phyloP scores from a whole-genome alignment of 2,888 invertebrate genomes.

The Myopa testacea region DNA sequence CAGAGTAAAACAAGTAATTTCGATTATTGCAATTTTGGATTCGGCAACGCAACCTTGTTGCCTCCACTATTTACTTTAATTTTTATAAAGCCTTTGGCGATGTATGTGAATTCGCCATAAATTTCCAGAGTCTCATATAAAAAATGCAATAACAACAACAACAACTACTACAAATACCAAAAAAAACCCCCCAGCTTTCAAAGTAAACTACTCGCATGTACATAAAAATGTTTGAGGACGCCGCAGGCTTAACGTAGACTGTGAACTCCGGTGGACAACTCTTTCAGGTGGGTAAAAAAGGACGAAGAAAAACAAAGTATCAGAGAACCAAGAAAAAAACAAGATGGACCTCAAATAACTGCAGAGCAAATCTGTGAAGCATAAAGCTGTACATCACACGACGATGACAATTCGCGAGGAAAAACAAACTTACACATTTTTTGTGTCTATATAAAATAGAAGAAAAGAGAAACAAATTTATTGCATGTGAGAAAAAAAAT shows the following conservation, averaged over 20 bases:
- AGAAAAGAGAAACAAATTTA: neutral
- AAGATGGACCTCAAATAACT: neutral
- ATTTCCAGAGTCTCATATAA: neutral
- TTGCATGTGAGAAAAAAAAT: neutral
- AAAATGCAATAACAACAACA: constrained; percentile 43
- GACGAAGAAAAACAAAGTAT: too few species aligned
- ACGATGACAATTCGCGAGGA: neutral
- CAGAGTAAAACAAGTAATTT: neutral
- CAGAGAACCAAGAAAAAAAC: neutral
- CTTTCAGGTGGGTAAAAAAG: neutral
- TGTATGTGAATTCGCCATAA: constrained; percentile 11
- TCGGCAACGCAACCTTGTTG: neutral
- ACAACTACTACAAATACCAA: constrained; percentile 28
- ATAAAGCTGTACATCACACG: constrained; percentile 25
- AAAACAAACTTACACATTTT: neutral
- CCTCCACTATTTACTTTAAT: neutral
- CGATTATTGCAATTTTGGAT: neutral
- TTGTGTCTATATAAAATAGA: neutral
- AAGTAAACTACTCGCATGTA: neutral
- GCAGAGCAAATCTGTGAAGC: constrained; percentile 24
- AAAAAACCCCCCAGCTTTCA: neutral
- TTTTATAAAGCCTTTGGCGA: neutral
- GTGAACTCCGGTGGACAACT: neutral
- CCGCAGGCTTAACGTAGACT: neutral
- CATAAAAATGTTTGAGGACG: neutral